Evolutionary conservation across 2,113 vertebrate species (phyloP), one percentile per base, ranked within the genome.

Genomic region (Bothrops jararaca): DNA sequence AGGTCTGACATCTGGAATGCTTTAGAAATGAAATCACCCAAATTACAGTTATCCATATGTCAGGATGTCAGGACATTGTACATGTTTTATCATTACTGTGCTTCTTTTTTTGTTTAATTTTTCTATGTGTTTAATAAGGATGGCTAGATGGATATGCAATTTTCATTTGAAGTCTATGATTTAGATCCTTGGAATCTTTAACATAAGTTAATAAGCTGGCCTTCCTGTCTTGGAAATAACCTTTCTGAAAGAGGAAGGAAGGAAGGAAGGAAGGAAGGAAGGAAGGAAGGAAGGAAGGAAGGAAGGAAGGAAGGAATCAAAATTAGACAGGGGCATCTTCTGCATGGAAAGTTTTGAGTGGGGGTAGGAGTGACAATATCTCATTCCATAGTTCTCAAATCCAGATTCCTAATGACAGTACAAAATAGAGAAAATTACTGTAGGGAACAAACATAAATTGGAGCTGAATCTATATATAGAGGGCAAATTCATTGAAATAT

Each of bases 71-170:
- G 39, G 39, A 24, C 20, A 39, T 80, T 90, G 29, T 22, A 58
- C 12, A 26, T 42, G 13, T 50, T 23, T 89, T 45, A 89, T 34
- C 64, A 69, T 69, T 69, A 34, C 29, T 0, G 0, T 69, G 29
- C 12, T 34, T 29, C 48, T 24, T 9, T 13, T 10, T 91, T 24
- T 57, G 5, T 92, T 29, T 74, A 88, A 26, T 57, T 95, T 86
- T 34, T 88, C 93, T 93, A 87, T 92, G 92, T 3, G 15, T 11
- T 88, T 69, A 88, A 57, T 57, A 34, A 74, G 45, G 20, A 86
- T 48, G 39, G 80, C 53, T 58, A 57, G 26, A 58, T 22, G 9
- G 39, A 22, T 13, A 29, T 58, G 85, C 24, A 50, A n/a, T 91
- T 86, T 91, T 57, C 24, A 86, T 45, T 57, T 85, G 90, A 85